A percentile compares a stretch with the other conserved stretches of the same genome.
These are phyloP conservation scores for Phoeniculus purpureus DNA, from an alignment of 2,797 vertebrate genomes.

Conservation along the genomic window DNA sequence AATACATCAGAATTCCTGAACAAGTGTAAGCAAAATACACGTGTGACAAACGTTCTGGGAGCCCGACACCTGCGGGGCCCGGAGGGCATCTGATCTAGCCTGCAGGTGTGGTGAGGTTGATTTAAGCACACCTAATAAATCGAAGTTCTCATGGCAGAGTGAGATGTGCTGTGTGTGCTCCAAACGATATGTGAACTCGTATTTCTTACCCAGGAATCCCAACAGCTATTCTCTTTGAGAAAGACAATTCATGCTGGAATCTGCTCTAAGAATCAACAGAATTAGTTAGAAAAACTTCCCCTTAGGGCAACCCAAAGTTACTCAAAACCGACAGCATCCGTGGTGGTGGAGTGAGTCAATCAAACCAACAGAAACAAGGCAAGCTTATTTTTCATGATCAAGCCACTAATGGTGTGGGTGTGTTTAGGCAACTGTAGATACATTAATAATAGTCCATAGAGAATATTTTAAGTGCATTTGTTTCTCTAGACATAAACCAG, in stretches of 20 bases:
- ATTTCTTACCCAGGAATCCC: background rate
- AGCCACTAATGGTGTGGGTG: background rate
- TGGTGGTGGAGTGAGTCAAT: background rate
- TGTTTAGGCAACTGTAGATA: background rate
- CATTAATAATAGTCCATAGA: background rate
- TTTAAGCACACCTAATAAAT: background rate
- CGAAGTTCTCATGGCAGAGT: background rate
- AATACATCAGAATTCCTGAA: background rate
- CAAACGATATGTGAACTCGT: background rate
- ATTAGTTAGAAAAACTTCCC: slow-evolving; percentile 15
- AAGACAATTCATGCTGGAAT: background rate
- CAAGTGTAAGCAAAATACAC: background rate
- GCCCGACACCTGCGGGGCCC: background rate
- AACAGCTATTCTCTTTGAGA: background rate
- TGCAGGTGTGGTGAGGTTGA: background rate
- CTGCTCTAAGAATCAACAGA: background rate
- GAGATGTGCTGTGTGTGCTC: background rate
- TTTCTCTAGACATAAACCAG: background rate
- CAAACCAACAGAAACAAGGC: background rate
- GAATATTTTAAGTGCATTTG: background rate
- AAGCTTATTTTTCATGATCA: background rate
- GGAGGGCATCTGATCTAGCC: background rate
- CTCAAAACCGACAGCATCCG: background rate
- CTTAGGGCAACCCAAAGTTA: slow-evolving; percentile 5
- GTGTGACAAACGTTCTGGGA: background rate